Percentiles rank a stretch among this genome's conserved stretches.
phyloP scores from a whole-genome alignment of 23 tunicate species.

The Aplidium turbinatum region DNA sequence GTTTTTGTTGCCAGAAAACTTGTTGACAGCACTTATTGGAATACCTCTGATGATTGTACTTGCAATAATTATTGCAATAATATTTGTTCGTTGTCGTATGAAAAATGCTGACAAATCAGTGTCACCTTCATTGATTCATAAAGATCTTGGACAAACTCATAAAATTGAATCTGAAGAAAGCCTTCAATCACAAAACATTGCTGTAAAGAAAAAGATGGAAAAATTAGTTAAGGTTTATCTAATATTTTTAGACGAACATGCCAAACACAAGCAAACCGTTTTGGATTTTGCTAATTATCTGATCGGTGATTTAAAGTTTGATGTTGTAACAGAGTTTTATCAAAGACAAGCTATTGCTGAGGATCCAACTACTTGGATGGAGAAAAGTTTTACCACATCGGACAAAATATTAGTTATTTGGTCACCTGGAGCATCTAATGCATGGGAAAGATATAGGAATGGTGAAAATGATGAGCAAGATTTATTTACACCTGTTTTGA shows the following conservation, averaged over 20 bases:
- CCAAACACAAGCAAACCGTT: conserved; percentile 46
- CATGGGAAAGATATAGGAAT: conserved; percentile 28
- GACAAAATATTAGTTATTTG: conserved; percentile 70
- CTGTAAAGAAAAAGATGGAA: too few species aligned
- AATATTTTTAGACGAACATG: conserved; percentile 52
- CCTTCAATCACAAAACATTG: too few species aligned
- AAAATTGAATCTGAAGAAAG: too few species aligned
- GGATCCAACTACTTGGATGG: conserved; percentile 53
- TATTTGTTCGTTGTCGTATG: background rate
- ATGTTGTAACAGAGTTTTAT: conserved; percentile 51
- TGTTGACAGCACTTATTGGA: background rate
- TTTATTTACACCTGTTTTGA: conserved; percentile 61
- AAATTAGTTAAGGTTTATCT: conserved; percentile 33
- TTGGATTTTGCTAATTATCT: conserved; percentile 51
- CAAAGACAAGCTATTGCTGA: conserved; percentile 18
- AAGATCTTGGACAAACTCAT: too few species aligned
- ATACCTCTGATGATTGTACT: background rate
- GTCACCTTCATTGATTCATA: too few species aligned
- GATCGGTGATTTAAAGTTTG: conserved; percentile 55
- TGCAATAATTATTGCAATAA: background rate
- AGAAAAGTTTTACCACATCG: conserved; percentile 24
- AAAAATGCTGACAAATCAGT: too few species aligned
- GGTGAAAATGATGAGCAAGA: conserved; percentile 21
- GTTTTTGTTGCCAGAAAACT: too few species aligned
- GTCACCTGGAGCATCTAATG: conserved; percentile 49